Base-by-base conservation (phyloP, 2,113 vertebrate genomes). In the Chamaea fasciata region DNA sequence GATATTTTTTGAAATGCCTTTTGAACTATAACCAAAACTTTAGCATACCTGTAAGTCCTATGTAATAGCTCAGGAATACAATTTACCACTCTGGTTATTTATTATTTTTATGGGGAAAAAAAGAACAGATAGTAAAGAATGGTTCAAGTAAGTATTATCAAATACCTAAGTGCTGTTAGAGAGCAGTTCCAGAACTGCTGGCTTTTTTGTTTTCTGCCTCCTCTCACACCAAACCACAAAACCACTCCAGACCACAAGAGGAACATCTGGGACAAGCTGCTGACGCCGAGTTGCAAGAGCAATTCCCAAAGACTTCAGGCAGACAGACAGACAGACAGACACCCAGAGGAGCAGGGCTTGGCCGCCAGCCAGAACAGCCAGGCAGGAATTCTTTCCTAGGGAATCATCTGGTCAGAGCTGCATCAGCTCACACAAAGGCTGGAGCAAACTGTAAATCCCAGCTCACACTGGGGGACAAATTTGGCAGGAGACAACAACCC, bases 281-380 rank as follows among this genome's bases (percentile, higher is more conserved):
- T 52, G 80, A 69, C 16, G 64, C 28, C 0, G 8, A 44, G 33
- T 15, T 70, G 39, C 7, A 27, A 52, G n/a, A 79, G 53, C 28
- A 30, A 7, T 53, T 79, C 27, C 0, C 1, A 44, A 71, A 68
- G 44, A 22, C 41, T 83, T 47, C 57, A 82, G 75, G 2, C 50
- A 53, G 64, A 18, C 41, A 42, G 65, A 13, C 27, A 35, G 63
- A 19, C 26, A 50, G 86, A 7, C 49, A 47, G 68, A 20, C 30
- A 30, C 26, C 42, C 74, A 35, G 82, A 74, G 81, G 53, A 83
- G 53, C 37, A 39, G 44, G 33, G 39, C n/a, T 39, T 30, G 80
- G 62, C 76, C 0, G 3, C 13, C 49, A 59, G 68, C 87, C 67
- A 19, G 41, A 31, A 11, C 0, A 0, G 70, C 33, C 44, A 0